Conservation (phyloP, 2,888 invertebrate genomes). For the Andrena fulva region DNA sequence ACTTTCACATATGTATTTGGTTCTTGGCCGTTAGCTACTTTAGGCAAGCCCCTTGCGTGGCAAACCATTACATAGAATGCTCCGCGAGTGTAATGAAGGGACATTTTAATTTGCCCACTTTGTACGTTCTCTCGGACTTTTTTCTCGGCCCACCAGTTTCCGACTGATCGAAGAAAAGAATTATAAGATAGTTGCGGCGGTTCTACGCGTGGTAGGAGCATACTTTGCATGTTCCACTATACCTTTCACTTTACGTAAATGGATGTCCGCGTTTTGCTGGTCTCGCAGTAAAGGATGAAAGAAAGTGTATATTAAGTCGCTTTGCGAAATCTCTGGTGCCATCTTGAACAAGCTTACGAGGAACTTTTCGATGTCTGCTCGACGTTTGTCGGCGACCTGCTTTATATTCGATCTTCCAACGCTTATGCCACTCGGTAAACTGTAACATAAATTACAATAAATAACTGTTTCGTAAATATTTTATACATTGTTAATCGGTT, state of each 20-base stretch:
- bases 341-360: conserved; percentile 93
- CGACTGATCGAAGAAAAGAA: conserved; percentile 73
- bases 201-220: neutral
- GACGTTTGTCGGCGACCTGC: conserved; percentile 97
- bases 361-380: conserved; percentile 95
- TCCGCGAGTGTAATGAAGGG: conserved; percentile 91
- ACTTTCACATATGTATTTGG: conserved; percentile 96
- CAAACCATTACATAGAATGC: conserved; percentile 93
- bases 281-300: conserved; percentile 98
- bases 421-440: conserved; percentile 91
- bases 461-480: neutral
- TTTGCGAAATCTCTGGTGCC: conserved; percentile 97
- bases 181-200: neutral
- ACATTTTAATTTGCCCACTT: conserved; percentile 92
- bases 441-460: conserved; percentile 74
- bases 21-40: conserved; percentile 92
- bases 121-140: conserved; percentile 81
- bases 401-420: conserved; percentile 97
- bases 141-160: conserved; percentile 83
- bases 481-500: neutral
- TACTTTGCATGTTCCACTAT: conserved; percentile 43
- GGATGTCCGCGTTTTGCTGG: conserved; percentile 95
- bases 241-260: conserved; percentile 92
- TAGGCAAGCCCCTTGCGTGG: conserved; percentile 95
- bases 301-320: conserved; percentile 98